Base-by-base conservation (phyloP, 2,113 vertebrate genomes). In the Pelvicachromis taeniatus region DNA sequence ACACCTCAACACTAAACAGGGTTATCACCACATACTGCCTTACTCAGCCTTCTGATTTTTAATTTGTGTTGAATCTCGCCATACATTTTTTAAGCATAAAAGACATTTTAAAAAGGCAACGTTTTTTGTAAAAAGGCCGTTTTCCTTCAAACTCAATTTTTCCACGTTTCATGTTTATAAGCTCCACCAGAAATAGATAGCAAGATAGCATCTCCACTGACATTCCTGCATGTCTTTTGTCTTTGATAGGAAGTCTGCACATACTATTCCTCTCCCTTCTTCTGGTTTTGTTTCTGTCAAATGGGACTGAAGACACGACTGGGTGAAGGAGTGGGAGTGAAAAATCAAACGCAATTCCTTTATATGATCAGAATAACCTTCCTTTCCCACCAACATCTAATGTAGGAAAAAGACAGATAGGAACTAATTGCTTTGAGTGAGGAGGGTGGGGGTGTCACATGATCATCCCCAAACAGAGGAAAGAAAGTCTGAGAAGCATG, bases 131-230 rank as follows among this genome's bases (percentile, higher is more conserved):
- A 35, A 10, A 52, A 38, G 35, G 11, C 58, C 16, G 56, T 53
- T 83, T 85, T 17, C 5, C n/a, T 85, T 82, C 19, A 77, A 90
- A 81, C 42, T 9, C 7, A 75, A 52, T 86, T 78, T 55, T 78
- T 59, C 9, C 6, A 75, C 45, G 58, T 85, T 91, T 90, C 84
- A 86, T 81, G 79, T 87, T 88, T 88, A 73, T 70, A 38, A 48
- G 53, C 31, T 65, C 73, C 77, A 77, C 42, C 78, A 87, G 81
- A 77, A 80, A 50, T 56, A 81, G 94, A 95, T 92, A 92, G 11
- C 21, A 94, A 81, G 94, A 95, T 92, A 92, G 11, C 21, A 94
- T 94, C 92, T 89, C 65, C 73, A 26, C 81, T 87, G 75, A 91
- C 89, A 93, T 93, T 93, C 92, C 88, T 88, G 86, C 21, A 7